Evolutionary conservation across 2,888 invertebrate genomes (phyloP).

Genomic region (Eupithecia subumbrata): DNA sequence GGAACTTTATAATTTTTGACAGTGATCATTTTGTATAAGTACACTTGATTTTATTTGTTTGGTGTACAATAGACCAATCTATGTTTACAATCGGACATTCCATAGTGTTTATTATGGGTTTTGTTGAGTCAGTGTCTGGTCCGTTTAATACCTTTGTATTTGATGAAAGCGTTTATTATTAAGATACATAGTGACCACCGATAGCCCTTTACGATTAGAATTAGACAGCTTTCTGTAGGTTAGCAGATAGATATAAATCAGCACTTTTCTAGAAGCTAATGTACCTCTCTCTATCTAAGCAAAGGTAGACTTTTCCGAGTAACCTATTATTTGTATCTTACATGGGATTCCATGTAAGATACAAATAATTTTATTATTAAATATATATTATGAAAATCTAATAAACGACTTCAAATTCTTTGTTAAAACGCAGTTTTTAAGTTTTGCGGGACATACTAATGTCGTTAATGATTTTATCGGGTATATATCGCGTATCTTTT

Average conservation of each 20-base stretch:
- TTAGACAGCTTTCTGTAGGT: not conserved
- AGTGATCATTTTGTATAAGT: constrained; percentile 23
- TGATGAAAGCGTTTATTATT: constrained; percentile 7
- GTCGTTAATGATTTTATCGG: too few species aligned
- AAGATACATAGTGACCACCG: not conserved
- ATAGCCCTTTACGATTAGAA: not conserved
- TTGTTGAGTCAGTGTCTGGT: constrained; percentile 9
- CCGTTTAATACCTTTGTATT: not conserved
- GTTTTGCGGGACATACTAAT: too few species aligned
- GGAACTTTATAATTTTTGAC: constrained; percentile 14
- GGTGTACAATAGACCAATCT: constrained; percentile 29
- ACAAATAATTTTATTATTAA: too few species aligned
- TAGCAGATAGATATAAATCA: not conserved
- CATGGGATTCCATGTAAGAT: too few species aligned
- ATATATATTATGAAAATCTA: too few species aligned
- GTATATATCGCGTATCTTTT: too few species aligned
- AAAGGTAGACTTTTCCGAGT: too few species aligned
- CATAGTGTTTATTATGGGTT: constrained; percentile 5
- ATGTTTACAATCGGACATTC: constrained; percentile 19
- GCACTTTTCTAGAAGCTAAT: not conserved
- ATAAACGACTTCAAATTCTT: too few species aligned
- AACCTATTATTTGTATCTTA: too few species aligned
- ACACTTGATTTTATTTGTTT: constrained; percentile 25
- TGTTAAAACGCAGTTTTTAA: too few species aligned
- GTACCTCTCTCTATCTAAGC: not conserved